These are phyloP conservation scores for Notodromas monacha DNA, from an alignment of 2,888 invertebrate species.

Conservation along the genomic window DNA sequence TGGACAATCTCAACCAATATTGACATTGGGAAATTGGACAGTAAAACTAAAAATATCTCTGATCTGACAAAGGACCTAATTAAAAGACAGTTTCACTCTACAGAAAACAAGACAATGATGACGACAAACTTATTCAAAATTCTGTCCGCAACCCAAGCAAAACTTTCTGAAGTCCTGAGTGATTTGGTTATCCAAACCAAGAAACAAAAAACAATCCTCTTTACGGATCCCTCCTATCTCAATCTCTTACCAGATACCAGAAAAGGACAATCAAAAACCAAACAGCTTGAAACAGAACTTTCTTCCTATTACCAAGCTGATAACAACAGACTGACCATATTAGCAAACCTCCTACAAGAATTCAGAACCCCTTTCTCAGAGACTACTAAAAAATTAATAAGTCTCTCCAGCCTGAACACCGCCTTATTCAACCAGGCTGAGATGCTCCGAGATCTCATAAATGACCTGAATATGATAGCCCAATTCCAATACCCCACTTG, in stretches of 20 bases:
- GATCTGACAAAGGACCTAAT: conserved; percentile 4
- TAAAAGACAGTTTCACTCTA: conserved; percentile 4
- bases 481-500: conserved; percentile 2
- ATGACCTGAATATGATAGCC: conserved; percentile 2
- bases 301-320: conserved; percentile 4
- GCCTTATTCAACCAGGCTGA: conserved; percentile 1
- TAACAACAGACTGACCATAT: conserved; percentile 1
- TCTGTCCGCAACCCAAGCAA: conserved; percentile 1
- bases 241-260: conserved; percentile 4
- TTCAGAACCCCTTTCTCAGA: conserved; percentile 1
- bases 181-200: conserved; percentile 4
- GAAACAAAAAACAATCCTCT: conserved; percentile 1
- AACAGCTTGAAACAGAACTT: conserved; percentile 4
- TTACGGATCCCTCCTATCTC: conserved; percentile 4
- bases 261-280: not conserved
- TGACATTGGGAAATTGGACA: conserved; percentile 2
- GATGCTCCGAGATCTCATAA: conserved; percentile 1
- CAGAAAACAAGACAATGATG: conserved; percentile 2
- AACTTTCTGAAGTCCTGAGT: conserved; percentile 4
- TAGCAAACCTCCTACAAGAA: conserved; percentile 1
- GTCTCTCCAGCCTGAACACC: conserved; percentile 4
- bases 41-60: conserved; percentile 1
- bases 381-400: conserved; percentile 2
- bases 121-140: conserved; percentile 2
- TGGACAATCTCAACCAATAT: conserved; percentile 4